phyloP scores from a whole-genome alignment of 1,140 invertebrate species.

The Augochlora pura region DNA sequence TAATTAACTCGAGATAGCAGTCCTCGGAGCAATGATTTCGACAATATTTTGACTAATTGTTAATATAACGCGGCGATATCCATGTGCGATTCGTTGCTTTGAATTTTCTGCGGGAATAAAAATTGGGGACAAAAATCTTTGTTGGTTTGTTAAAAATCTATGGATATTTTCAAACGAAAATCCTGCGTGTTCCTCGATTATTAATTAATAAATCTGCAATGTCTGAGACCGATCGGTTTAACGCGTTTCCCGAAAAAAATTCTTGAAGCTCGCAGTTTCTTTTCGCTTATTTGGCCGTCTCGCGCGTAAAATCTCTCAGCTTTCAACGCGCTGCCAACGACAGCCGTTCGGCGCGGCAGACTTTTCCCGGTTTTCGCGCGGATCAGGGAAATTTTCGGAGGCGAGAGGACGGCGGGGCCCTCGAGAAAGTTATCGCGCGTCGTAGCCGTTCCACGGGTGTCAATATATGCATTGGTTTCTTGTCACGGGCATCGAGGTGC shows the following conservation, averaged over 20 bases:
- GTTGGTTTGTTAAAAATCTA: no score
- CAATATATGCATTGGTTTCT: constrained; percentile 17
- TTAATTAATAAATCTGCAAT: no score
- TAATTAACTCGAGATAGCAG: background rate
- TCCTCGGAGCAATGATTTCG: background rate
- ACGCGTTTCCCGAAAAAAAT: background rate
- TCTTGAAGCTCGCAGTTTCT: background rate
- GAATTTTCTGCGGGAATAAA: background rate
- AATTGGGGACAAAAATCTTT: background rate
- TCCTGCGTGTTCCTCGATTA: no score
- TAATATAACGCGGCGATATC: background rate
- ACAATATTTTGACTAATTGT: background rate
- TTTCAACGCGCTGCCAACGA: constrained; percentile 11
- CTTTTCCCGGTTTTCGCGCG: background rate
- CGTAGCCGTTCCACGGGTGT: background rate
- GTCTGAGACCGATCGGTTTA: no score
- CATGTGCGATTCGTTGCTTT: background rate
- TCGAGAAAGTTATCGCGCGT: background rate
- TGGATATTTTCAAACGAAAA: no score
- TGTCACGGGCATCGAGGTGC: background rate
- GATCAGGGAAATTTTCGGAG: constrained; percentile 12
- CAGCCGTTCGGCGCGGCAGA: constrained; percentile 9
- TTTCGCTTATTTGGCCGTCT: background rate
- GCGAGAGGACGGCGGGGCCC: background rate
- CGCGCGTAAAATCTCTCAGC: constrained; percentile 2